Base-by-base conservation (phyloP, 2,888 invertebrate genomes). In the Campoplex nolae region DNA sequence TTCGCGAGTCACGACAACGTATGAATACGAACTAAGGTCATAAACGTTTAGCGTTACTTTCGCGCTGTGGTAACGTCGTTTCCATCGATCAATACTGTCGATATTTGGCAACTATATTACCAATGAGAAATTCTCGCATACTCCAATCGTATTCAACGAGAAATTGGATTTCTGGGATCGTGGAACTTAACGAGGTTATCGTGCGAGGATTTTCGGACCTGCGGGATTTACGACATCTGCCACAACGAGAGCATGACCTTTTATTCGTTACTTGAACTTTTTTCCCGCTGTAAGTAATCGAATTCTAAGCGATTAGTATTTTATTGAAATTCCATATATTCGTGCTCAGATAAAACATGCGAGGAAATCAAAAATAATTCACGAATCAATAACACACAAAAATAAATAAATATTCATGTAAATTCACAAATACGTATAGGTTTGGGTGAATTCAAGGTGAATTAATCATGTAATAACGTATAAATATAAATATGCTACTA, bases 401-500 rank as follows among this genome's bases (percentile, higher is more conserved):
- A 58, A 58, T 58, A 58, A 58, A 58, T 56, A 11, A 23, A 23
- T 11, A 58, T 11, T 3, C 23, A 58, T 58, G 9, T 58, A 28
- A 28, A 58, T 28, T 7, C 18, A 51, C 18, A 51, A 16, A 0
- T 3, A 42, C 48, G 28, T 2, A 38, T 38, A 38, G 38, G 38
- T 6, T 38, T 6, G 38, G 6, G 45, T 8, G 18, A 28, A 3
- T 11, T 0, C 9, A 70, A 42, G n/a, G 32, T 11, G 11, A 45
- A 9, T 3, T 4, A 77, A 62, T 58, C 48, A 42, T 3, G 54
- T 18, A 23, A 74, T 35, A 68, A 7, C 13, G 54, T 71, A 58
- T 13, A 74, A 56, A 81, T 80, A 78, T 70, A 83, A 83, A 88
- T 83, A 85, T 86, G 23, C 95, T 95, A 97, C 97, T 96, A 96